Conservation (phyloP, 1,140 invertebrate species). For the Drosophila ercepeae region DNA sequence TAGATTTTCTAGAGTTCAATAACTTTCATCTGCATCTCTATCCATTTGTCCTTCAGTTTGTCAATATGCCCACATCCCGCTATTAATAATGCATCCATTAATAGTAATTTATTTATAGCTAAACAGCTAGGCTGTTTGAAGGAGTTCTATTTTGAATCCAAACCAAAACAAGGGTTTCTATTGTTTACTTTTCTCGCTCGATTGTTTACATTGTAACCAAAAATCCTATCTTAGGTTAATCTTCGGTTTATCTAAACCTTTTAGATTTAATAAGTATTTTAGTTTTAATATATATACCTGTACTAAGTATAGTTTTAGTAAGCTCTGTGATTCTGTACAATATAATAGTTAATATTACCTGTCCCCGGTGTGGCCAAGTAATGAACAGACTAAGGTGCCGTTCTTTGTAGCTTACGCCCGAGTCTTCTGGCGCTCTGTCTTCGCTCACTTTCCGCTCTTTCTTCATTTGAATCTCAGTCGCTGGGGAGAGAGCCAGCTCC, state of each 20-base stretch:
- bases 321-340: too few species aligned
- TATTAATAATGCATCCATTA: not conserved
- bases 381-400: conserved; percentile 13
- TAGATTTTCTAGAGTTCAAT: not conserved
- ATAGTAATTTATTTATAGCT: not conserved
- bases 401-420: conserved; percentile 11
- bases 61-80: not conserved
- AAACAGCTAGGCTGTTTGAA: not conserved
- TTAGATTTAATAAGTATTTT: too few species aligned
- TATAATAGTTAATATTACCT: too few species aligned
- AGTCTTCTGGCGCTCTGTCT: conserved; percentile 18
- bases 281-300: too few species aligned
- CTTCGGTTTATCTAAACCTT: too few species aligned
- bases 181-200: too few species aligned
- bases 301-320: too few species aligned
- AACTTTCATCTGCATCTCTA: not conserved
- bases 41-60: not conserved
- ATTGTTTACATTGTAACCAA: too few species aligned
- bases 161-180: not conserved
- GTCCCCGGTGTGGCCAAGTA: conserved; percentile 3
- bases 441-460: conserved; percentile 12
- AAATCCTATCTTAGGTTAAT: too few species aligned
- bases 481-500: conserved; percentile 14
- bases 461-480: conserved; percentile 17
- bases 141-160: not conserved